A percentile compares a stretch with the other conserved stretches of the same genome.
These are phyloP conservation scores for Vanessa atalanta DNA, from an alignment of 1,140 invertebrate species.

Conservation along the genomic window DNA sequence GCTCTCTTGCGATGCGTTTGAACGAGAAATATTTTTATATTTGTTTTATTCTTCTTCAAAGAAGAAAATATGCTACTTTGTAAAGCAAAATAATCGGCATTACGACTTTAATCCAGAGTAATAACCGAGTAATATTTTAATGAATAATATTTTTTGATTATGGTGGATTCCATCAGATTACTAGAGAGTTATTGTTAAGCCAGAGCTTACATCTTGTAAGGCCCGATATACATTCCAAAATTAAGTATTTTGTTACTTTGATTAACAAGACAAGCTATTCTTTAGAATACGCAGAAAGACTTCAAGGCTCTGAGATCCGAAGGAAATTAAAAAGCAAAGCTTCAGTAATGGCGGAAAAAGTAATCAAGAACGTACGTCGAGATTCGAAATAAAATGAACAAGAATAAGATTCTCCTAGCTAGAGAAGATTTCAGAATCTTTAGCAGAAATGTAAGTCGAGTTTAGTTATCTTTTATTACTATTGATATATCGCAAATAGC, in stretches of 20 bases:
- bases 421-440: neutral
- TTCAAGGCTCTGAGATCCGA: neutral
- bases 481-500: no score
- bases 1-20: neutral
- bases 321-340: conserved; percentile 3
- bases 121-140: no score
- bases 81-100: no score
- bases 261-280: neutral
- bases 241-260: neutral
- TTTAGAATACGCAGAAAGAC: neutral
- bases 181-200: no score
- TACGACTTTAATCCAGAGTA: no score
- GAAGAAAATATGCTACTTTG: neutral
- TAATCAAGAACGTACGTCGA: neutral
- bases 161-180: no score
- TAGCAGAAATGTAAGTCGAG: neutral
- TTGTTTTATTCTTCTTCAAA: neutral
- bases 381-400: neutral
- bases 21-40: neutral
- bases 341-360: conserved; percentile 4
- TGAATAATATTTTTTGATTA: no score
- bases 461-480: no score
- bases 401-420: neutral
- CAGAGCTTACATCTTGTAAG: neutral
- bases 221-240: neutral